Evolutionary conservation across 2,797 vertebrate genomes (phyloP).

Genomic region (Sarcoramphus papa): DNA sequence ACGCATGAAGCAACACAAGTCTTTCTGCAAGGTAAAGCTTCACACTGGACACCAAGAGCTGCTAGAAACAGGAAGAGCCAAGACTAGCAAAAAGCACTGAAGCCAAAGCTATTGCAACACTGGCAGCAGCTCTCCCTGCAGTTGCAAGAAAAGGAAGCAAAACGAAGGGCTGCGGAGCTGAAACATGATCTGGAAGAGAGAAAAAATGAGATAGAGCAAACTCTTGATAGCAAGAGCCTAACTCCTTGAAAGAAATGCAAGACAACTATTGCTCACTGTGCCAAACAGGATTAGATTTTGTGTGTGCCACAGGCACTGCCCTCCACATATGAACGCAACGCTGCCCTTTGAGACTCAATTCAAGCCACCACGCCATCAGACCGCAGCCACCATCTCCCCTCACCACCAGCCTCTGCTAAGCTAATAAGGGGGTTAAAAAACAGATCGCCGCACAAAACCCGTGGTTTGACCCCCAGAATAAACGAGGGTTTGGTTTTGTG

Average conservation of each 20-base stretch:
- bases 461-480: fast-evolving
- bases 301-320: fast-evolving
- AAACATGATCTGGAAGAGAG: background rate
- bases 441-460: background rate
- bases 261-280: background rate
- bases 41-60: background rate
- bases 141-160: background rate
- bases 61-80: background rate
- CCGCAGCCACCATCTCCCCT: background rate
- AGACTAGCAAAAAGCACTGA: background rate
- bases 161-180: background rate
- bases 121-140: background rate
- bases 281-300: background rate
- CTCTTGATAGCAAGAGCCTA: background rate
- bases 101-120: background rate
- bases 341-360: fast-evolving
- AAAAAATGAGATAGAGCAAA: background rate
- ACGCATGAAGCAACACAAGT: background rate
- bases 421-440: too few species aligned
- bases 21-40: background rate
- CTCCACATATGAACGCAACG: fast-evolving
- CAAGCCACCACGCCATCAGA: fast-evolving
- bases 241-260: background rate
- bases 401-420: background rate
- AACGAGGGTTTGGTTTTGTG: background rate